A percentile compares a stretch with the other conserved stretches of the same genome.
phyloP scores from a whole-genome alignment of 1,140 invertebrate species.

The Orius laevigatus region DNA sequence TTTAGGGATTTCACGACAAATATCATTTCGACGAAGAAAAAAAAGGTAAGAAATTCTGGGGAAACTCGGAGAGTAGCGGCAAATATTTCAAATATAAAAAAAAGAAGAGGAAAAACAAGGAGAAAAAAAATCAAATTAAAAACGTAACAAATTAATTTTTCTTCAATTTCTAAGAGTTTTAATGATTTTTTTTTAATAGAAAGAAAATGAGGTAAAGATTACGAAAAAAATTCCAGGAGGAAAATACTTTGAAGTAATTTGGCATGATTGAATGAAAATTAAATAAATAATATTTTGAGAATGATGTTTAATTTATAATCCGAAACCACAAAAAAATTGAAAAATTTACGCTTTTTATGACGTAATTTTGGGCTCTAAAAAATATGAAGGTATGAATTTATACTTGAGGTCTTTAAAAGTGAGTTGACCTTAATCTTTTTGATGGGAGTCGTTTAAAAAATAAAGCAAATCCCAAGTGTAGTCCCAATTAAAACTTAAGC shows the following conservation, averaged over 20 bases:
- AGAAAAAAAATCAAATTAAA: not conserved
- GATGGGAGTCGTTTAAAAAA: too few relatives aligned
- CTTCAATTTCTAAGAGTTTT: too few relatives aligned
- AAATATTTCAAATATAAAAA: not conserved
- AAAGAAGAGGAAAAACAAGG: not conserved
- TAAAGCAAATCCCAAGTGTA: too few relatives aligned
- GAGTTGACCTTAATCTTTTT: too few relatives aligned
- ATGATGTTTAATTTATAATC: too few relatives aligned
- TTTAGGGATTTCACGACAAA: not conserved
- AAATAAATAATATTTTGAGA: too few relatives aligned
- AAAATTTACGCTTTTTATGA: too few relatives aligned
- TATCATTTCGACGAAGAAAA: not conserved
- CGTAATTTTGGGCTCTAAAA: too few relatives aligned
- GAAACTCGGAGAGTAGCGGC: not conserved
- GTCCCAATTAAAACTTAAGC: too few relatives aligned
- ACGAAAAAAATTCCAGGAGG: not conserved
- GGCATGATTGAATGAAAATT: not conserved
- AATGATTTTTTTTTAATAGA: not conserved
- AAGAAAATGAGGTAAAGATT: not conserved
- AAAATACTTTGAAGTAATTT: not conserved
- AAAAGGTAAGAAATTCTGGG: slow-evolving; percentile 2
- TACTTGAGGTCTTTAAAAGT: too few relatives aligned
- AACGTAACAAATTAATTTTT: not conserved
- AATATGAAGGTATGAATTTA: too few relatives aligned
- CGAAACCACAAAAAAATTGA: too few relatives aligned